Conservation (phyloP, 2,797 vertebrate species). For the Thunnus albacares region DNA sequence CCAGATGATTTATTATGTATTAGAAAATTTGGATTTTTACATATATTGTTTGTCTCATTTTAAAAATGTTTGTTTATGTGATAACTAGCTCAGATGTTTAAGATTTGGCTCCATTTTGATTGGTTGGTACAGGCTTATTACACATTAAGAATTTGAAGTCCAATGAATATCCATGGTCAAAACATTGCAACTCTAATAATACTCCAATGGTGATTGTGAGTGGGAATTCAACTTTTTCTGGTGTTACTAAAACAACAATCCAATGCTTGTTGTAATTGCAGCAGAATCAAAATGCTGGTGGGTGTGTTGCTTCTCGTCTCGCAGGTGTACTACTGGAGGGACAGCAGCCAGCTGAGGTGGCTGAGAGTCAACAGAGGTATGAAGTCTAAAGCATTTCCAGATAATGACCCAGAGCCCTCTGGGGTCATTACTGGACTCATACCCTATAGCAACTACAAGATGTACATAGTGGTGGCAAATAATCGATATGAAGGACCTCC, state of each 20-base stretch:
- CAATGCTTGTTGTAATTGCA: neutral
- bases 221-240: slow-evolving; percentile 2
- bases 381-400: slow-evolving; percentile 91
- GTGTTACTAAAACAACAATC: neutral
- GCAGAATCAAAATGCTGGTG: slow-evolving; percentile 15
- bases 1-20: neutral
- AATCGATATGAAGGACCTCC: slow-evolving; percentile 93
- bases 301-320: slow-evolving; percentile 7
- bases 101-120: neutral
- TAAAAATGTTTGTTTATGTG: neutral
- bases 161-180: neutral
- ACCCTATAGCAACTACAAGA: slow-evolving; percentile 96
- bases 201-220: too few species aligned
- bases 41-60: neutral
- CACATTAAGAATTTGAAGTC: neutral
- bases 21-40: too few species aligned
- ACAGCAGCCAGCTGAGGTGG: slow-evolving; percentile 96
- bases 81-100: too few species aligned
- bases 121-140: neutral
- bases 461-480: slow-evolving; percentile 97
- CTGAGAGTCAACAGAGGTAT: slow-evolving; percentile 91
- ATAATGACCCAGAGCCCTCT: slow-evolving; percentile 88
- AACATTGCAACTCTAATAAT: neutral
- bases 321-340: slow-evolving; percentile 97
- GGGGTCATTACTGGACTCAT: slow-evolving; percentile 90